Conservation (phyloP, 2,797 vertebrate species). For the Telmatherina bonti region DNA sequence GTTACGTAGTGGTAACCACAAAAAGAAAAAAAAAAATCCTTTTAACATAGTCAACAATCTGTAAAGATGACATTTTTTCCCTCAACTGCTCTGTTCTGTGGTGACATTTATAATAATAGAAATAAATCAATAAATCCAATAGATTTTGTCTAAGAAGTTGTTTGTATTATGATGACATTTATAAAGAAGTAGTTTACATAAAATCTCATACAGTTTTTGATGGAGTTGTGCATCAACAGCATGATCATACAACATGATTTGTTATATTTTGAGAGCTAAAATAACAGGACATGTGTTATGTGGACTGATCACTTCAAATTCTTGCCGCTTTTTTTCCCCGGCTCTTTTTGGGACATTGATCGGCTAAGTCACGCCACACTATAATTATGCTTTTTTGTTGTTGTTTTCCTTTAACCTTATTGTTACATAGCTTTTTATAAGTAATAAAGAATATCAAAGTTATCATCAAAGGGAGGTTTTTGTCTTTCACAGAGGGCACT, state of each 20-base stretch:
- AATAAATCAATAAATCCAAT: not conserved
- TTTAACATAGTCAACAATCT: not conserved
- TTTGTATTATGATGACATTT: not conserved
- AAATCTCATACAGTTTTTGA: slow-evolving; percentile 1
- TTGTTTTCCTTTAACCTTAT: not conserved
- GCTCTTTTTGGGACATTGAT: slow-evolving; percentile 40
- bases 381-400: slow-evolving; percentile 2
- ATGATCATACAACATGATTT: slow-evolving; percentile 32
- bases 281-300: slow-evolving; percentile 61
- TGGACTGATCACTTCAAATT: slow-evolving; percentile 51
- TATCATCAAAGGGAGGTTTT: not conserved
- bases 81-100: not conserved
- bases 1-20: not conserved
- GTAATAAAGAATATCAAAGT: no score
- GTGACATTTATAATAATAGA: not conserved
- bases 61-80: not conserved
- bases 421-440: no score
- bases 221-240: not conserved
- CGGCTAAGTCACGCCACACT: slow-evolving; percentile 10
- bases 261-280: slow-evolving; percentile 40
- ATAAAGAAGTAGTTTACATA: not conserved
- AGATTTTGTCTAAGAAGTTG: not conserved
- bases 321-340: slow-evolving; percentile 25
- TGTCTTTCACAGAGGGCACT: not conserved
- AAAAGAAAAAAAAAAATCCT: not conserved